Conservation (phyloP, 2,113 vertebrate species). For the Dipodomys spectabilis region DNA sequence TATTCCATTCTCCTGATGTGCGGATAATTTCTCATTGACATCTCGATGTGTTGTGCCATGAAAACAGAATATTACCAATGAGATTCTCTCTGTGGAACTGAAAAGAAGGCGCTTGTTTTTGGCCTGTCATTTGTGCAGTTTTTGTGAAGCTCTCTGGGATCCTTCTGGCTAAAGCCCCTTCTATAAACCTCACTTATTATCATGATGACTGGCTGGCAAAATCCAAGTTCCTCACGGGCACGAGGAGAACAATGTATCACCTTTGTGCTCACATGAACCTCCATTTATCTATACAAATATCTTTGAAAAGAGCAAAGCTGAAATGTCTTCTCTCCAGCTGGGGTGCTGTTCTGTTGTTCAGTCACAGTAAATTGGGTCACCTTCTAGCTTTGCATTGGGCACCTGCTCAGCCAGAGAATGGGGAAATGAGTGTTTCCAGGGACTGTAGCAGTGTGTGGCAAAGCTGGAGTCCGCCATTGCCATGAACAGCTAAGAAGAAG, state of each 20-base stretch:
- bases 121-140: slow-evolving; percentile 67
- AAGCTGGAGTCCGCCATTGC: neutral
- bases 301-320: slow-evolving; percentile 77
- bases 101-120: slow-evolving; percentile 46
- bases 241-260: slow-evolving; percentile 70
- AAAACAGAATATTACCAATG: slow-evolving; percentile 41
- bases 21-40: slow-evolving; percentile 61
- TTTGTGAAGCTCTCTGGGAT: slow-evolving; percentile 78
- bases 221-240: slow-evolving; percentile 64
- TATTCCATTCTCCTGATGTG: slow-evolving; percentile 52
- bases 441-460: slow-evolving; percentile 32
- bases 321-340: slow-evolving; percentile 72
- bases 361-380: slow-evolving; percentile 71
- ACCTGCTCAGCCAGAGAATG: slow-evolving; percentile 68
- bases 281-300: slow-evolving; percentile 83
- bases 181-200: slow-evolving; percentile 69
- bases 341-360: slow-evolving; percentile 70
- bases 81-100: slow-evolving; percentile 58
- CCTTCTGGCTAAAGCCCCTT: slow-evolving; percentile 68
- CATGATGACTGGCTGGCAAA: slow-evolving; percentile 69
- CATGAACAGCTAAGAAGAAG: slow-evolving; percentile 45
- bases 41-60: neutral
- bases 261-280: slow-evolving; percentile 72
- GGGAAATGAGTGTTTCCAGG: slow-evolving; percentile 63
- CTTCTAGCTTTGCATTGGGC: neutral